These are phyloP conservation scores for Lamproptera curius DNA, from an alignment of 2,888 invertebrate species.

Conservation along the genomic window DNA sequence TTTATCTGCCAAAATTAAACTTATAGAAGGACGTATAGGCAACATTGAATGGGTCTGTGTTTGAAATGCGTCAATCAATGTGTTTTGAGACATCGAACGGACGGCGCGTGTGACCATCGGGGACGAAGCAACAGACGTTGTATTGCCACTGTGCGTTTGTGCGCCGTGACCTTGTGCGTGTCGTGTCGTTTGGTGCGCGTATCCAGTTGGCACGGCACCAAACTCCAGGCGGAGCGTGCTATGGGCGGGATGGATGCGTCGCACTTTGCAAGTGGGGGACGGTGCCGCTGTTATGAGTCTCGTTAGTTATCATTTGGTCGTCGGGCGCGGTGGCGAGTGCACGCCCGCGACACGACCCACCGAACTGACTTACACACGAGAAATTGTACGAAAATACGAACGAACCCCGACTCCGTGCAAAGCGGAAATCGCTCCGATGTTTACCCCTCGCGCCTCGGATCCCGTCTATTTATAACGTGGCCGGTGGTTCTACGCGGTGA, in stretches of 20 bases:
- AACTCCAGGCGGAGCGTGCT: slow-evolving; percentile 50
- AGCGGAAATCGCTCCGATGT: slow-evolving; percentile 31
- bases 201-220: slow-evolving; percentile 52
- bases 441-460: slow-evolving; percentile 39
- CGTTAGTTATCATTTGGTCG: slow-evolving; percentile 69
- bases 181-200: slow-evolving; percentile 44
- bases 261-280: slow-evolving; percentile 39
- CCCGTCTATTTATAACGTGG: slow-evolving; percentile 62
- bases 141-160: slow-evolving; percentile 27
- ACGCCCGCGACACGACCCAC: slow-evolving; percentile 61
- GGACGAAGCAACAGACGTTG: background rate
- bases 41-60: too few species aligned
- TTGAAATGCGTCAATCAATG: too few species aligned
- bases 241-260: slow-evolving; percentile 38
- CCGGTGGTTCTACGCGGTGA: slow-evolving; percentile 44
- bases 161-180: slow-evolving; percentile 41
- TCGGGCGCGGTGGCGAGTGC: slow-evolving; percentile 53
- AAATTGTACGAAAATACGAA: slow-evolving; percentile 31
- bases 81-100: too few species aligned
- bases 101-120: background rate
- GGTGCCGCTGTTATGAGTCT: slow-evolving; percentile 46
- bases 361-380: slow-evolving; percentile 51
- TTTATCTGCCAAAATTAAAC: too few species aligned
- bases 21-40: too few species aligned
- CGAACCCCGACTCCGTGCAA: slow-evolving; percentile 28